Percentiles rank a stretch among this genome's conserved stretches.
Conservation (phyloP, 2,797 vertebrate genomes). For the Anguilla anguilla region DNA sequence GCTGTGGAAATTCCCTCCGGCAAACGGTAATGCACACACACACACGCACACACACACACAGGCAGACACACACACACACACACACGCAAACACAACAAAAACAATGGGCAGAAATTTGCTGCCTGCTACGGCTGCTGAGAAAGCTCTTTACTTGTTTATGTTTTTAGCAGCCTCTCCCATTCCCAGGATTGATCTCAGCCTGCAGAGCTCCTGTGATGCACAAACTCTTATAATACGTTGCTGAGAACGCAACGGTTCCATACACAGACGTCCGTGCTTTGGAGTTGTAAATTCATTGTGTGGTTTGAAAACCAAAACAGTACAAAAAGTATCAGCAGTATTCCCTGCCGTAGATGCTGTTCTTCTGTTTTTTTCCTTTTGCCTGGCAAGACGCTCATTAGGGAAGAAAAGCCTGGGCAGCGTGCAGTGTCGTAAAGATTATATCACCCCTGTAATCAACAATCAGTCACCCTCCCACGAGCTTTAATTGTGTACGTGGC, state of each 20-base stretch:
- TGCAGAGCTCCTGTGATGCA: background rate
- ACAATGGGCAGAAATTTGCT: background rate
- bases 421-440: background rate
- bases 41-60: background rate
- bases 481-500: background rate
- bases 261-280: background rate
- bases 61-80: background rate
- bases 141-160: slow-evolving; percentile 41
- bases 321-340: background rate
- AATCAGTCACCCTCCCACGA: background rate
- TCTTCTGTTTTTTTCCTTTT: background rate
- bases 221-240: background rate
- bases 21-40: slow-evolving; percentile 22
- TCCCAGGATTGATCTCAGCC: slow-evolving; percentile 12
- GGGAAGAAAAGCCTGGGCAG: background rate
- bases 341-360: background rate
- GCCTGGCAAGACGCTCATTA: background rate
- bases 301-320: background rate
- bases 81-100: background rate
- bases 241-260: background rate
- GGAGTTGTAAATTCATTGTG: background rate
- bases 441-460: background rate
- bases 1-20: slow-evolving; percentile 40
- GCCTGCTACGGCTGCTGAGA: no score
- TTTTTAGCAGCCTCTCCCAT: slow-evolving; percentile 31